A percentile compares a stretch with the other conserved stretches of the same genome.
Evolutionary conservation across 2,113 vertebrate genomes (phyloP).

Genomic region (Ceuthmochares aereus): DNA sequence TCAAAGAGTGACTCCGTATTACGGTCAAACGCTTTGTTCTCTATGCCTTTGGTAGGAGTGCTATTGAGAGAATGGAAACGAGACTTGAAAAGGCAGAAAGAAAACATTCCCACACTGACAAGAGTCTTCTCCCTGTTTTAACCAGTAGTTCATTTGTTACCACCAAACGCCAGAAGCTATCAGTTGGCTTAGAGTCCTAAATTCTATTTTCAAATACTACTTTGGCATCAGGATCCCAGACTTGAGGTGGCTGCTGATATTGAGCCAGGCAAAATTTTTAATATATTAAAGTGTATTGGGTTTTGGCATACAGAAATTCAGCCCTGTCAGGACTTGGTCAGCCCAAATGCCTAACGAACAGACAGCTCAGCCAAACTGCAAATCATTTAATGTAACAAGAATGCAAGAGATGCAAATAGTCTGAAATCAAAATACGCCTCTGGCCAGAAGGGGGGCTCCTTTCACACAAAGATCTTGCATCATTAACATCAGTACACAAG

Average conservation of each 20-base stretch:
- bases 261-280: neutral
- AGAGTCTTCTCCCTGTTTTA: neutral
- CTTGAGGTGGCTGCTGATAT: neutral
- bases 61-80: constrained; percentile 72
- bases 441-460: neutral
- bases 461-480: neutral
- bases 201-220: neutral
- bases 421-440: neutral
- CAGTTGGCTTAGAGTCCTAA: neutral
- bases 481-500: neutral
- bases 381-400: neutral
- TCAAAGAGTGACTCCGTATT: constrained; percentile 98
- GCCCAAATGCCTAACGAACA: neutral
- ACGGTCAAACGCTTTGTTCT: constrained; percentile 93
- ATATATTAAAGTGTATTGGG: neutral
- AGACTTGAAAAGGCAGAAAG: neutral
- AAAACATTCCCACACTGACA: neutral
- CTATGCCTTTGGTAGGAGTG: constrained; percentile 92
- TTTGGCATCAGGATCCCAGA: neutral
- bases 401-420: neutral
- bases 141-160: neutral
- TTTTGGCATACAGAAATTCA: neutral
- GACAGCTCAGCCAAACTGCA: neutral
- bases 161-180: neutral
- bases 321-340: neutral